These are phyloP conservation scores for Meghimatium bilineatum DNA, from an alignment of 2,888 invertebrate species.

Conservation along the genomic window DNA sequence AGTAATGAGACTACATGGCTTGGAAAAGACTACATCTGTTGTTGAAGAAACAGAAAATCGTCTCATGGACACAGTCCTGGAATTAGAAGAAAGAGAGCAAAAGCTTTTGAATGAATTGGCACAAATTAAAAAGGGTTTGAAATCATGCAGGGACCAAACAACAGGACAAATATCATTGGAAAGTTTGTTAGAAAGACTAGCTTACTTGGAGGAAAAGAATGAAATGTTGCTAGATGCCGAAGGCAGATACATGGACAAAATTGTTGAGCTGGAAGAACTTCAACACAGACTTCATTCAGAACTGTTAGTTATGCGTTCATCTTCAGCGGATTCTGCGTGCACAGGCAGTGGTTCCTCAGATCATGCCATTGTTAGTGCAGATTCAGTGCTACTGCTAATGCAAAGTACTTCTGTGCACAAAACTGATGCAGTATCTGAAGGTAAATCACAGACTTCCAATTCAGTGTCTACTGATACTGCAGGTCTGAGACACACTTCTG, in stretches of 20 bases:
- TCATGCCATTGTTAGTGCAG: constrained; percentile 2
- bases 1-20: constrained; percentile 49
- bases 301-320: constrained; percentile 22
- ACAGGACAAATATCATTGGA: constrained; percentile 29
- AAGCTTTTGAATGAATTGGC: constrained; percentile 52
- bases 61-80: constrained; percentile 61
- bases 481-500: constrained; percentile 21
- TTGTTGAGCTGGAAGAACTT: constrained; percentile 60
- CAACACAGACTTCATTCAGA: constrained; percentile 54
- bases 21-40: constrained; percentile 35
- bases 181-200: constrained; percentile 46
- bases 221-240: constrained; percentile 61
- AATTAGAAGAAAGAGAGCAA: constrained; percentile 58
- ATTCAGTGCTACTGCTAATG: neutral
- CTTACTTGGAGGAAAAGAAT: constrained; percentile 53
- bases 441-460: neutral
- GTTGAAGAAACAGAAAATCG: constrained; percentile 60
- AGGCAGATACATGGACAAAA: constrained; percentile 59
- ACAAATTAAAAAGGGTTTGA: constrained; percentile 13
- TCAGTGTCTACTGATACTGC: constrained; percentile 27
- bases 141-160: constrained; percentile 7
- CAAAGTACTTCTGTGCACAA: constrained; percentile 1
- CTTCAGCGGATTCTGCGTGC: neutral
- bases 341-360: neutral
- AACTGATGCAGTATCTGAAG: neutral